Conservation (phyloP, 2,888 invertebrate species). For the Amphipyra berbera region DNA sequence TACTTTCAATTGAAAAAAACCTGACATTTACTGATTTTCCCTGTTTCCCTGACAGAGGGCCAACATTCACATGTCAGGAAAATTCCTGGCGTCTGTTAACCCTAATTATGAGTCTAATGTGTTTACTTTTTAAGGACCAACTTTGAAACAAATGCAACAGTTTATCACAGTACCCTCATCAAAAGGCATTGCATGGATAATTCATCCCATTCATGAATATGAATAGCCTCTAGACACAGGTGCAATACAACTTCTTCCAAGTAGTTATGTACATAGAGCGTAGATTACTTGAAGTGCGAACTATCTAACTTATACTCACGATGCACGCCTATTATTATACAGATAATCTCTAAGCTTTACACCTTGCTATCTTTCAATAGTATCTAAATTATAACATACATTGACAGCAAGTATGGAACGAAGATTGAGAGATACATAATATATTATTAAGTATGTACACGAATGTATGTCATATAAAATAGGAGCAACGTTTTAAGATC, state of each 20-base stretch:
- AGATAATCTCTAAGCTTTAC: constrained; percentile 41
- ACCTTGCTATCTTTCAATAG: constrained; percentile 18
- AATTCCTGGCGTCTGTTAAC: too few relatives aligned
- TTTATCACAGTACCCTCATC: constrained; percentile 21
- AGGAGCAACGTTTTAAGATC: constrained; percentile 58
- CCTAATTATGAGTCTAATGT: too few relatives aligned
- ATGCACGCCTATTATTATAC: constrained; percentile 55
- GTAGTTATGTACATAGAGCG: constrained; percentile 44
- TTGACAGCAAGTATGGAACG: background rate
- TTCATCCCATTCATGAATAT: constrained; percentile 53
- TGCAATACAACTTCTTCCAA: constrained; percentile 53
- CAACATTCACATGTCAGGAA: too few relatives aligned
- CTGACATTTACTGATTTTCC: too few relatives aligned
- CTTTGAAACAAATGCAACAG: constrained; percentile 8
- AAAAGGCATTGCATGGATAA: constrained; percentile 43
- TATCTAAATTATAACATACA: constrained; percentile 14
- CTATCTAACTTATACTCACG: constrained; percentile 53
- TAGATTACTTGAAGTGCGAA: constrained; percentile 58
- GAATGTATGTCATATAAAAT: constrained; percentile 33
- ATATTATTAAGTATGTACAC: constrained; percentile 12
- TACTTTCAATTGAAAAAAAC: too few relatives aligned
- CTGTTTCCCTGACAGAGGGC: too few relatives aligned
- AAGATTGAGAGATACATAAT: constrained; percentile 2
- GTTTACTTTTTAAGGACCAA: background rate
- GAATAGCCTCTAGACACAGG: constrained; percentile 57